These are phyloP conservation scores for Cirrhinus mrigala DNA, from an alignment of 2,797 vertebrate genomes.

Conservation along the genomic window DNA sequence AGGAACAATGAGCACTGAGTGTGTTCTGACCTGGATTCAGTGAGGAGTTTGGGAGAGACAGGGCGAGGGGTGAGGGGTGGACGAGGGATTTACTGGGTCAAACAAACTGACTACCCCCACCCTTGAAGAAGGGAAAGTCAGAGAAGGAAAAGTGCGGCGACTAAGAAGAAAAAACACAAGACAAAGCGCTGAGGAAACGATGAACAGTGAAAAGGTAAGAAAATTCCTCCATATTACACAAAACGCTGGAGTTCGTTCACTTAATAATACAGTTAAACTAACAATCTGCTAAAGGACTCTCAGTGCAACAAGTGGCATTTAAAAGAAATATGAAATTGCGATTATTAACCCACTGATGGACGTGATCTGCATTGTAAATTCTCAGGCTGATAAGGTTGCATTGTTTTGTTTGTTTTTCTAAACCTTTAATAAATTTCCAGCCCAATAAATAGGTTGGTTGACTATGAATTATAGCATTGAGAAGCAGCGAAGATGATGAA, in stretches of 20 bases:
- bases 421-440: background rate
- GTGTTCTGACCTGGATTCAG: constrained; percentile 75
- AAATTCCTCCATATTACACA: background rate
- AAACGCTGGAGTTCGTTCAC: background rate
- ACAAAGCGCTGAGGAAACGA: constrained; percentile 74
- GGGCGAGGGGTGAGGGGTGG: constrained; percentile 67
- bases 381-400: background rate
- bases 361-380: background rate
- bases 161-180: constrained; percentile 59
- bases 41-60: constrained; percentile 66
- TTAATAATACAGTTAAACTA: background rate
- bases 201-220: constrained; percentile 78
- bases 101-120: constrained; percentile 75
- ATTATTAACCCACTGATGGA: background rate
- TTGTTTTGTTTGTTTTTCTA: background rate
- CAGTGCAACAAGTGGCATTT: constrained; percentile 11
- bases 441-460: background rate
- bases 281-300: background rate
- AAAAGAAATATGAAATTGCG: too few species aligned
- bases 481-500: background rate
- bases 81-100: constrained; percentile 80
- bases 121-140: constrained; percentile 23
- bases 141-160: constrained; percentile 68
- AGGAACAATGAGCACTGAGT: constrained; percentile 78
- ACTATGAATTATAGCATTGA: background rate